Evolutionary conservation across 2,797 vertebrate species (phyloP).

Genomic region (Channa striata): DNA sequence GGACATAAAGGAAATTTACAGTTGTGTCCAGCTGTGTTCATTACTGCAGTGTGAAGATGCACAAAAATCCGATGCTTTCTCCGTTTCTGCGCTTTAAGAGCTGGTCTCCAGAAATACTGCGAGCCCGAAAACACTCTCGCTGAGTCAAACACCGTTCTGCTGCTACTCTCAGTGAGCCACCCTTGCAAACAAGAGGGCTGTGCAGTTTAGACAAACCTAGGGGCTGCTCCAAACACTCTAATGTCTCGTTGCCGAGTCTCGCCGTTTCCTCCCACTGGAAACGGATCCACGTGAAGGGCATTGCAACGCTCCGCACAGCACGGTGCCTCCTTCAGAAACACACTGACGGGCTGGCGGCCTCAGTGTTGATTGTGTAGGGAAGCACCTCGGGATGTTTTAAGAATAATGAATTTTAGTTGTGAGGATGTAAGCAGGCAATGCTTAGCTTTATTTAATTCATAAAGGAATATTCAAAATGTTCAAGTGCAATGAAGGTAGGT

Average conservation of each 20-base stretch:
- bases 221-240: conserved; percentile 51
- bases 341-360: conserved; percentile 51
- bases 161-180: conserved; percentile 70
- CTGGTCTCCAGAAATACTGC: conserved; percentile 39
- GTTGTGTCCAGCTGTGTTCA: not conserved
- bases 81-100: not conserved
- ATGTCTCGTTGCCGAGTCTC: conserved; percentile 35
- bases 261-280: conserved; percentile 43
- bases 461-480: conserved; percentile 51
- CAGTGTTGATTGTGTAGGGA: conserved; percentile 53
- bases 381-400: conserved; percentile 68
- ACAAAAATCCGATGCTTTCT: not conserved
- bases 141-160: conserved; percentile 66
- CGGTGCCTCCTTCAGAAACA: conserved; percentile 51
- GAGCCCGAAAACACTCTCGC: conserved; percentile 56
- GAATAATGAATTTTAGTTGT: conserved; percentile 50
- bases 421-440: conserved; percentile 49
- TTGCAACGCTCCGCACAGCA: conserved; percentile 44
- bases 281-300: conserved; percentile 48
- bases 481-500: conserved; percentile 76
- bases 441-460: conserved; percentile 77
- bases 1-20: not conserved
- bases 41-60: not conserved
- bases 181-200: conserved; percentile 70
- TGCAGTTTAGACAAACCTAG: conserved; percentile 34